phyloP scores from a whole-genome alignment of 2,797 vertebrate genomes.

The Ibycter americanus region DNA sequence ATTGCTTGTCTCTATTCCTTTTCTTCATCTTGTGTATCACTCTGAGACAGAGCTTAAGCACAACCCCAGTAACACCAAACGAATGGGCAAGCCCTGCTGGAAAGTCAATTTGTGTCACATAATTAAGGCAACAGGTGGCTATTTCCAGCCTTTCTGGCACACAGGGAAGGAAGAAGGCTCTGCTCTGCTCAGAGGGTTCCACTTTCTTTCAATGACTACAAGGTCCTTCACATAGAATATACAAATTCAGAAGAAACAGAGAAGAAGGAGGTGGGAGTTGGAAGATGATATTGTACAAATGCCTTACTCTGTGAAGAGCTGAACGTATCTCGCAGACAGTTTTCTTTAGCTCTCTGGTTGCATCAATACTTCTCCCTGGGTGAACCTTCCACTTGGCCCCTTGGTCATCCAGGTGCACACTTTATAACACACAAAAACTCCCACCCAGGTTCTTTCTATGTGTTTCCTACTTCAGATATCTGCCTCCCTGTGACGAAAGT shows the following conservation, averaged over 20 bases:
- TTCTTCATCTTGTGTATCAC: not conserved
- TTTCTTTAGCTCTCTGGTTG: not conserved
- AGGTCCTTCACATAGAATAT: not conserved
- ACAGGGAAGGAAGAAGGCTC: not conserved
- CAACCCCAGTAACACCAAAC: not conserved
- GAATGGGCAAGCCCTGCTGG: fast-evolving
- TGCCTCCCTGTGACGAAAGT: not conserved
- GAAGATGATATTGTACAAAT: not conserved
- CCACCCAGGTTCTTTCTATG: not conserved
- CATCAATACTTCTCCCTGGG: not conserved
- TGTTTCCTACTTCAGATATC: not conserved
- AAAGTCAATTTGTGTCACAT: not conserved
- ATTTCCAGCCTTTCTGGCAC: not conserved
- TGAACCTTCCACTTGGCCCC: not conserved
- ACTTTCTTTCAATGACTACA: not conserved
- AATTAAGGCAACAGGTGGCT: not conserved
- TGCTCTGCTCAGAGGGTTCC: not conserved
- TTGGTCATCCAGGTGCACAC: not conserved
- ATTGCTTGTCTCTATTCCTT: not conserved
- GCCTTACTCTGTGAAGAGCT: not conserved
- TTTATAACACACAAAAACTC: not conserved
- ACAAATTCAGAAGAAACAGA: not conserved
- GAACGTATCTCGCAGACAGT: not conserved
- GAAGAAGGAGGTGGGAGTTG: not conserved
- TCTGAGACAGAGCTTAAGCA: not conserved